phyloP scores from a whole-genome alignment of 1,140 invertebrate species.

The Reticulitermes speratus region DNA sequence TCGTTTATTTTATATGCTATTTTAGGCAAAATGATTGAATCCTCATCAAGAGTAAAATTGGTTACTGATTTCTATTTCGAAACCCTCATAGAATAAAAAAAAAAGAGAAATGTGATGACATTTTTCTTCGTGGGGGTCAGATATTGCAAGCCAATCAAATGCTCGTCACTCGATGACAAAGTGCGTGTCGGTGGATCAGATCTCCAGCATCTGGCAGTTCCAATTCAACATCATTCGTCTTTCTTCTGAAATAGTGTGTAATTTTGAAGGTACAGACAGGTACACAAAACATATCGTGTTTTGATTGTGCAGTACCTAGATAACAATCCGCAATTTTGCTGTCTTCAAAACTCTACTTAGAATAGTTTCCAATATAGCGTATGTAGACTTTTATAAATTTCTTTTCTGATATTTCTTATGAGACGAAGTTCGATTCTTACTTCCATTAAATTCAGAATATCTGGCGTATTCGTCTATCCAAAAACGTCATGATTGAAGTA shows the following conservation, averaged over 20 bases:
- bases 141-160: neutral
- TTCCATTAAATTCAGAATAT: too few species aligned
- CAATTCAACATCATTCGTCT: neutral
- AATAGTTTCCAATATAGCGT: too few species aligned
- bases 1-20: neutral
- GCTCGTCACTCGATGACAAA: neutral
- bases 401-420: too few species aligned
- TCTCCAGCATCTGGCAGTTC: neutral
- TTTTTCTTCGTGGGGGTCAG: neutral
- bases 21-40: neutral
- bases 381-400: too few species aligned
- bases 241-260: neutral
- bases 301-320: too few species aligned
- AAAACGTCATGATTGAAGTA: too few species aligned
- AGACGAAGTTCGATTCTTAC: too few species aligned
- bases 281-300: too few species aligned
- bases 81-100: neutral
- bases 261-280: neutral
- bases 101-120: neutral
- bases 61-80: conserved; percentile 2
- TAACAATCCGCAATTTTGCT: too few species aligned
- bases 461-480: too few species aligned
- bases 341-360: too few species aligned
- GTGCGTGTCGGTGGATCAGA: neutral
- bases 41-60: conserved; percentile 2